These are phyloP conservation scores for Andrena bicolor DNA, from an alignment of 2,888 invertebrate genomes.

Conservation along the genomic window DNA sequence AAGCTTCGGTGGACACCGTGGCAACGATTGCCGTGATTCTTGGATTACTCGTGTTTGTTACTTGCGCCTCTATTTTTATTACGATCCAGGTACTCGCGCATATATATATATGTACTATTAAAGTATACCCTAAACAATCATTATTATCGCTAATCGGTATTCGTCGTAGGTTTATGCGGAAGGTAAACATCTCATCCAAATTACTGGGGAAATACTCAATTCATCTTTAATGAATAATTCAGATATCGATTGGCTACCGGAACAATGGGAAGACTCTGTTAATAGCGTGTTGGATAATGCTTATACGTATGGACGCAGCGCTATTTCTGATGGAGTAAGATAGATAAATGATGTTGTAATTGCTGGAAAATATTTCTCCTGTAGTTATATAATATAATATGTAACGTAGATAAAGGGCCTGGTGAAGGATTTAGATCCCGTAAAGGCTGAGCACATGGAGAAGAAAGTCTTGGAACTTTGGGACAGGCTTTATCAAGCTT, in stretches of 20 bases:
- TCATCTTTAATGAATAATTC: conserved; percentile 96
- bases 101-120: background rate
- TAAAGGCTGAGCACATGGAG: conserved; percentile 93
- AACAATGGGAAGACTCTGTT: conserved; percentile 93
- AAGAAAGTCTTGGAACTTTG: conserved; percentile 96
- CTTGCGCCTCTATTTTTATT: conserved; percentile 93
- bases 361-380: background rate
- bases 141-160: background rate
- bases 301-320: conserved; percentile 96
- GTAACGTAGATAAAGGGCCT: conserved; percentile 89
- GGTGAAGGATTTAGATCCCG: conserved; percentile 92
- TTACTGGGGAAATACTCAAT: conserved; percentile 95
- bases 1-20: conserved; percentile 93
- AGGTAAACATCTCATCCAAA: conserved; percentile 95
- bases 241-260: conserved; percentile 91
- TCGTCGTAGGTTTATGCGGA: conserved; percentile 93
- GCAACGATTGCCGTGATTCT: conserved; percentile 95
- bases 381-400: conserved; percentile 29
- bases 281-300: conserved; percentile 97
- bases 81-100: conserved; percentile 89
- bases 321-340: conserved; percentile 93
- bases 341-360: conserved; percentile 14
- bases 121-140: background rate
- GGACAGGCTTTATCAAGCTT: conserved; percentile 97
- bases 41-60: conserved; percentile 92